Conservation (phyloP, 2,888 invertebrate species). For the Nemurella pictetii region DNA sequence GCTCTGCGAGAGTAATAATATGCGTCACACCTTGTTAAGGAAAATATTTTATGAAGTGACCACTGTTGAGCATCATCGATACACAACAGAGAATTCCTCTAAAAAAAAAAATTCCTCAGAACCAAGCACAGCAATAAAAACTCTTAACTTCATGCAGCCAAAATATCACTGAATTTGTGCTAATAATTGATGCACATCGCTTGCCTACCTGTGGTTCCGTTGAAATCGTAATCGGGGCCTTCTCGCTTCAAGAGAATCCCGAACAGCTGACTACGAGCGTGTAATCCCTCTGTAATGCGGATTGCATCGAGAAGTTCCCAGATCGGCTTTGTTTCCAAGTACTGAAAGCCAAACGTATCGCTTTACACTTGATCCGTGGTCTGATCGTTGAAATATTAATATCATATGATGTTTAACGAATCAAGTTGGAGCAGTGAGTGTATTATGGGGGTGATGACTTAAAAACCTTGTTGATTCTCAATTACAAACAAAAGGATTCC, state of each 20-base stretch:
- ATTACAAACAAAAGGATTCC: not conserved
- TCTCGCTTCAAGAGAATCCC: slow-evolving; percentile 80
- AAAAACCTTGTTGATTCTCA: not conserved
- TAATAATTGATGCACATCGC: not conserved
- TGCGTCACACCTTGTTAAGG: too few species aligned
- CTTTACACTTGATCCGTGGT: not conserved
- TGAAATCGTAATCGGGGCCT: slow-evolving; percentile 77
- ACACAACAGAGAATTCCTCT: too few species aligned
- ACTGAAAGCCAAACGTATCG: slow-evolving; percentile 50
- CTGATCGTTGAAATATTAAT: not conserved
- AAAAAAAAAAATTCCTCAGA: too few species aligned
- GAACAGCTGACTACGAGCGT: slow-evolving; percentile 79
- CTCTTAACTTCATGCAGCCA: too few species aligned
- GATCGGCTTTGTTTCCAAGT: slow-evolving; percentile 67
- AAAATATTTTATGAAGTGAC: too few species aligned
- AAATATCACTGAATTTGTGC: not conserved
- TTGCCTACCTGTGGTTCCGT: slow-evolving; percentile 53
- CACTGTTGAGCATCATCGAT: too few species aligned
- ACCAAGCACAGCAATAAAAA: too few species aligned
- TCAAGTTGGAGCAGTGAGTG: not conserved
- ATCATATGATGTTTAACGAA: not conserved
- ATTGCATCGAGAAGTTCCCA: slow-evolving; percentile 75
- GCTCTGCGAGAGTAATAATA: too few species aligned
- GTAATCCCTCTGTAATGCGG: slow-evolving; percentile 70
- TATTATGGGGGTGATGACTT: not conserved